Conservation (phyloP, 2,113 vertebrate genomes). For the Ictalurus punctatus region DNA sequence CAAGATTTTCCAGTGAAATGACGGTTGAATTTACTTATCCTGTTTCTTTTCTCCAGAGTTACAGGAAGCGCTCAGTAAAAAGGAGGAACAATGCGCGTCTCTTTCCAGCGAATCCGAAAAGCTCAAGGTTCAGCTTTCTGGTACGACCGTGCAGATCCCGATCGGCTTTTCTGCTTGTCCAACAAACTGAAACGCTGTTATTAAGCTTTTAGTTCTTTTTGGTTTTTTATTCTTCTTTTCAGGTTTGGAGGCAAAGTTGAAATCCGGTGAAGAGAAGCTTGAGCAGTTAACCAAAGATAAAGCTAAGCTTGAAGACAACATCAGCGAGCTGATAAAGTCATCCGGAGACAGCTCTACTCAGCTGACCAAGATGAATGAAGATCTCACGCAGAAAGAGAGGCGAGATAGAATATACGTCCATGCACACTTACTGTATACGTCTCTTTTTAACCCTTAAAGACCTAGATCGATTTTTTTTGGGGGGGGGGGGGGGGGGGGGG, state of each 20-base stretch:
- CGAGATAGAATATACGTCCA: slow-evolving; percentile 49
- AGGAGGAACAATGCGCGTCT: slow-evolving; percentile 81
- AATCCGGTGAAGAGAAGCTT: slow-evolving; percentile 79
- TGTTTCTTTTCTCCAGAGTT: slow-evolving; percentile 74
- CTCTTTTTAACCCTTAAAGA: neutral
- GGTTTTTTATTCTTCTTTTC: slow-evolving; percentile 27
- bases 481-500: no score
- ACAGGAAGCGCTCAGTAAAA: slow-evolving; percentile 78
- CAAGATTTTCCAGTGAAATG: neutral
- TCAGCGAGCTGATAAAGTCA: slow-evolving; percentile 89
- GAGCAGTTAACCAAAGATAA: slow-evolving; percentile 84
- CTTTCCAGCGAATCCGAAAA: slow-evolving; percentile 79
- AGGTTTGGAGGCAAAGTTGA: slow-evolving; percentile 86
- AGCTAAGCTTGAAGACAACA: slow-evolving; percentile 85
- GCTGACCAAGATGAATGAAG: slow-evolving; percentile 88
- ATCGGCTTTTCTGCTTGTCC: neutral
- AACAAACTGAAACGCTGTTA: neutral
- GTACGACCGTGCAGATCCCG: slow-evolving; percentile 56
- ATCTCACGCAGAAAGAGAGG: slow-evolving; percentile 87
- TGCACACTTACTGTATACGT: neutral
- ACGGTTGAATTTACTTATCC: neutral
- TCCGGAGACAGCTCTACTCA: slow-evolving; percentile 92
- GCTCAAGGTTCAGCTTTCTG: slow-evolving; percentile 73
- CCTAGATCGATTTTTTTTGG: no score
- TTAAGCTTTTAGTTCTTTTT: neutral